Base-by-base conservation (phyloP, 2,113 vertebrate genomes). In the Tretioscincus oriximinensis region DNA sequence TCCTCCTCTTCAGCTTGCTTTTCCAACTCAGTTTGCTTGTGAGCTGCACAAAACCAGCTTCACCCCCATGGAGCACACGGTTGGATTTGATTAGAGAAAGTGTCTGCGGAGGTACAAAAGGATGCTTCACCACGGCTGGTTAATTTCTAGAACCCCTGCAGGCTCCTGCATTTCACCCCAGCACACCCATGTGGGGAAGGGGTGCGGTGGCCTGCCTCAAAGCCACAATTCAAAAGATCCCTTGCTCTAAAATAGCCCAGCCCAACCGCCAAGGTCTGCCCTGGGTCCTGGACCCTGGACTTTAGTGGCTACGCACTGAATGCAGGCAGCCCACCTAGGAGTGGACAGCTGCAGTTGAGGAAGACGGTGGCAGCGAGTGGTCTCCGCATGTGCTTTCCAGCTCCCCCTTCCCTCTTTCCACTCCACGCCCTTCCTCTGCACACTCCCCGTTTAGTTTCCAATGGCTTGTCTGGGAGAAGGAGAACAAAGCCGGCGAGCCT, bases 271-370 rank as follows among this genome's bases (percentile, higher is more conserved):
- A 24, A 3, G 10, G 51, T 80, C 65, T 80, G 80, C 54, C 80
- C 35, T 35, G 35, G 1, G 63, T n/a, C 71, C 29, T n/a, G 45
- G 29, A 26, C 26, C 35, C 74, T 24, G 41, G 45, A 8, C 24
- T 76, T 86, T 80, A 80, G 76, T 79, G 26, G 24, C 61, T 28
- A 68, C 51, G 47, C 10, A 7, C 54, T 66, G 47, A 3, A n/a
- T 21, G 14, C 45, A 21, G 68, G 60, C 29, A 18, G 64, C 28
- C 69, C 76, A 77, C 73, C 47, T 29, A 12, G 28, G 47, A 76
- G 73, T 18, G 1, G 11, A 16, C 7, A 45, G 67, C 63, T 66
- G 77, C 82, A 83, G 64, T 80, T 81, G 72, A 49, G 85, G 71
- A 80, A 54, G 66, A 41, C 5, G 35, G 35, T 41, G 35, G 35